Conservation (phyloP, 2,888 invertebrate species). For the Andrena hattorfiana region DNA sequence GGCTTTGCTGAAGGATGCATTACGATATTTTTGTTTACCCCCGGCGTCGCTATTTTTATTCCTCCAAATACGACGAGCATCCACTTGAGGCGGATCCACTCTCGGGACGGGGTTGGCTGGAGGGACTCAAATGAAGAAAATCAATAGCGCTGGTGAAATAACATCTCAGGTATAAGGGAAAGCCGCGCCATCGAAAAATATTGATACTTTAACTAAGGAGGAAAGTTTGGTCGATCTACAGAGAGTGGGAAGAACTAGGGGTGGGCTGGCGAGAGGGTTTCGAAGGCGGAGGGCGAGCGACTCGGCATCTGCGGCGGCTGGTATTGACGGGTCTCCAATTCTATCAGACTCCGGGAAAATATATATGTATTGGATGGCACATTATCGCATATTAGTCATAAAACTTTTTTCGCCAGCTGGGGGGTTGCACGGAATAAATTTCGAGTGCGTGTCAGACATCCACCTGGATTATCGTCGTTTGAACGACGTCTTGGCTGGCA, state of each 20-base stretch:
- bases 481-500: slow-evolving; percentile 27
- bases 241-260: slow-evolving; percentile 32
- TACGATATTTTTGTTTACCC: slow-evolving; percentile 54
- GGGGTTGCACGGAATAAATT: slow-evolving; percentile 71
- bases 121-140: slow-evolving; percentile 72
- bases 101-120: neutral
- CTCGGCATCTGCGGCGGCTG: slow-evolving; percentile 77
- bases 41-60: slow-evolving; percentile 31
- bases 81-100: slow-evolving; percentile 24
- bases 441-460: slow-evolving; percentile 71
- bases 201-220: slow-evolving; percentile 83
- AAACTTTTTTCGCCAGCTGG: slow-evolving; percentile 73
- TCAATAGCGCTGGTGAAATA: slow-evolving; percentile 76
- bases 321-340: slow-evolving; percentile 81
- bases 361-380: slow-evolving; percentile 78
- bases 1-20: slow-evolving; percentile 1
- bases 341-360: slow-evolving; percentile 73
- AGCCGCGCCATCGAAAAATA: slow-evolving; percentile 80
- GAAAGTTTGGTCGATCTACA: slow-evolving; percentile 75
- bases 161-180: slow-evolving; percentile 75
- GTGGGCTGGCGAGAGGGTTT: slow-evolving; percentile 23
- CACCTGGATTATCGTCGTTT: slow-evolving; percentile 69
- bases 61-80: slow-evolving; percentile 36
- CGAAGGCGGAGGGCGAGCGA: slow-evolving; percentile 45
- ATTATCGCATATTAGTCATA: slow-evolving; percentile 81